phyloP scores from a whole-genome alignment of 1,140 invertebrate genomes.

The Ceratoteleas bidentatus region DNA sequence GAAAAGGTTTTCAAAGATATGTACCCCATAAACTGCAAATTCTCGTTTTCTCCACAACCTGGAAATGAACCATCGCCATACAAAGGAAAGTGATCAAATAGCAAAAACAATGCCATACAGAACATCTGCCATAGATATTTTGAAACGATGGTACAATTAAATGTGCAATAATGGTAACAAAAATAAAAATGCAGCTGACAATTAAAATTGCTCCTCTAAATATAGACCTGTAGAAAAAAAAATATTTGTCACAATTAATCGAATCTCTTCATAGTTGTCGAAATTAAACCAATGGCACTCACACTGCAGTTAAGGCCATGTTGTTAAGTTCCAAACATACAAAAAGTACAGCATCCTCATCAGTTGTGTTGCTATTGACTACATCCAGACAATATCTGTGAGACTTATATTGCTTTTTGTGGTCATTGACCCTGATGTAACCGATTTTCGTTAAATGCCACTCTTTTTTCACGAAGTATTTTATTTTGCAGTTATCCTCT shows the following conservation, averaged over 20 bases:
- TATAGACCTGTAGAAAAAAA: background rate
- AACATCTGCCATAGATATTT: constrained; percentile 15
- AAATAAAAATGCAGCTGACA: constrained; percentile 15
- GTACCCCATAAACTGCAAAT: constrained; percentile 2
- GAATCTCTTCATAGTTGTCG: too few relatives aligned
- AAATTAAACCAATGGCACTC: background rate
- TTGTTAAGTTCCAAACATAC: constrained; percentile 8
- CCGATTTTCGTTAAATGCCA: constrained; percentile 17
- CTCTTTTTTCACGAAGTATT: constrained; percentile 4
- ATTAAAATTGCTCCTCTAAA: constrained; percentile 16
- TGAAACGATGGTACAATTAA: constrained; percentile 15
- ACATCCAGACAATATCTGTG: constrained; percentile 30
- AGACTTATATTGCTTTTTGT: constrained; percentile 28
- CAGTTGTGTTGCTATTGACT: background rate
- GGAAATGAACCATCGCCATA: constrained; percentile 17
- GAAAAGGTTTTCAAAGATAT: background rate
- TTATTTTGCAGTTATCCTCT: constrained; percentile 1
- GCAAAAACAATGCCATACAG: constrained; percentile 10
- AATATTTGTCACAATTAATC: too few relatives aligned
- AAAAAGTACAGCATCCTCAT: background rate
- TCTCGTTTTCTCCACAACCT: background rate
- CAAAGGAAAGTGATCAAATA: constrained; percentile 23
- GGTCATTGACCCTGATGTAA: constrained; percentile 17
- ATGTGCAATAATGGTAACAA: constrained; percentile 6
- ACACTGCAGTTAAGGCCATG: background rate